A percentile compares a stretch with the other conserved stretches of the same genome.
Evolutionary conservation across 64 coral and sea anemone species (phyloP).

Genomic region (Porites lutea): DNA sequence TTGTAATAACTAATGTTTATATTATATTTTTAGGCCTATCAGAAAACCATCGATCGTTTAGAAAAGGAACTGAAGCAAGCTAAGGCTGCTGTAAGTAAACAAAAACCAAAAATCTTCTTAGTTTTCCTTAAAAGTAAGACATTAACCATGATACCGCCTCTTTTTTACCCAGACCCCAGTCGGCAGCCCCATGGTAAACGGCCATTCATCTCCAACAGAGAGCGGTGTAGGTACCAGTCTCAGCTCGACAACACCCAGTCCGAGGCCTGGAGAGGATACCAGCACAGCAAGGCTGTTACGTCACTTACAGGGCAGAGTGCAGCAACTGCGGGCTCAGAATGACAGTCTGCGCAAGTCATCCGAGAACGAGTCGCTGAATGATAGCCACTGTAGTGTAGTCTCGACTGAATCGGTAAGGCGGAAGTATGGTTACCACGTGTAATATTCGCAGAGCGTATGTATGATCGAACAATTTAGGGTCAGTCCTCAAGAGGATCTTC

Average conservation of each 20-base stretch:
- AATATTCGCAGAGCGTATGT: no score
- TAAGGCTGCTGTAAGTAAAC: conserved; percentile 51
- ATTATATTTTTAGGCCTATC: conserved; percentile 20
- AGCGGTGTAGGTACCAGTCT: conserved; percentile 91
- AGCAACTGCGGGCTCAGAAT: conserved; percentile 91
- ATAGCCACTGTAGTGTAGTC: conserved; percentile 89
- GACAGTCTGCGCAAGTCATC: conserved; percentile 84
- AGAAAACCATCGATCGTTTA: conserved; percentile 69
- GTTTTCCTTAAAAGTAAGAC: no score
- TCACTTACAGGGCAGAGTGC: conserved; percentile 91
- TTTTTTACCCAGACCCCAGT: conserved; percentile 47
- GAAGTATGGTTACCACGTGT: not conserved
- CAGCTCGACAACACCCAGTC: conserved; percentile 79
- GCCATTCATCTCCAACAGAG: conserved; percentile 67
- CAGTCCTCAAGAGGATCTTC: no score
- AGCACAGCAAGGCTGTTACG: conserved; percentile 85
- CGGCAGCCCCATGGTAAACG: conserved; percentile 86
- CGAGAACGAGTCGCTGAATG: conserved; percentile 82
- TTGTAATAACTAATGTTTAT: not conserved
- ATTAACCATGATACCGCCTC: not conserved
- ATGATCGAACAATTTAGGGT: no score
- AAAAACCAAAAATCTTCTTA: not conserved
- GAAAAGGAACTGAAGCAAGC: conserved; percentile 70
- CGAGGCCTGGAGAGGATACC: conserved; percentile 84
- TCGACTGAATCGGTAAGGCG: conserved; percentile 51